Conservation (phyloP, 2,888 invertebrate species). For the Amblyjoppa fuscipennis region DNA sequence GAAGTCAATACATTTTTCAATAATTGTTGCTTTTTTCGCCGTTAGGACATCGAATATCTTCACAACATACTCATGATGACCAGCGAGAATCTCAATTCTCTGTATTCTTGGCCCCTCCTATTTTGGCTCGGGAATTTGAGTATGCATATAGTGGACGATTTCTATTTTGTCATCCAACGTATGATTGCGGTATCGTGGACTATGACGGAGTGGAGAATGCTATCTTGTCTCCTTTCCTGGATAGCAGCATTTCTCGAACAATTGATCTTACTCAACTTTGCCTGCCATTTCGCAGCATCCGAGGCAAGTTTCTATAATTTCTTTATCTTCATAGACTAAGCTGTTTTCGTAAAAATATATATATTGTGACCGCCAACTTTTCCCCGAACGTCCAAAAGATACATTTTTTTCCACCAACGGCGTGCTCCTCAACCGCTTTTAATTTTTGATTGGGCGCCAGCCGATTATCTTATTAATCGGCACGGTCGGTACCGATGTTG, state of each 20-base stretch:
- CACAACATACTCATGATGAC: constrained; percentile 77
- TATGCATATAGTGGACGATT: constrained; percentile 76
- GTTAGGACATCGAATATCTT: constrained; percentile 74
- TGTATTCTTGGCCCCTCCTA: constrained; percentile 77
- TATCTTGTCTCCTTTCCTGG: constrained; percentile 76
- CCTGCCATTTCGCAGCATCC: constrained; percentile 76
- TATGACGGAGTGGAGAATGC: constrained; percentile 9
- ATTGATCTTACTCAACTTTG: constrained; percentile 74
- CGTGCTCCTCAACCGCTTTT: too few species aligned
- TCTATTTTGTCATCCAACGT: constrained; percentile 76
- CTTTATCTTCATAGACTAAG: too few species aligned
- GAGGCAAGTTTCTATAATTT: constrained; percentile 73
- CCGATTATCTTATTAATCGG: too few species aligned
- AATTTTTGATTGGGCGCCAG: too few species aligned
- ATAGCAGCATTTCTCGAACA: constrained; percentile 73
- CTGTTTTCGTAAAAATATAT: too few species aligned
- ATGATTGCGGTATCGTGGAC: constrained; percentile 38
- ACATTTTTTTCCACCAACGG: too few species aligned
- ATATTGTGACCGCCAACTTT: too few species aligned
- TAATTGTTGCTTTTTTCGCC: neutral
- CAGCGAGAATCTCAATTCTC: constrained; percentile 74
- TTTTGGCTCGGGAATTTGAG: constrained; percentile 80
- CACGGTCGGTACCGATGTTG: too few species aligned
- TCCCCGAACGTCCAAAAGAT: too few species aligned
- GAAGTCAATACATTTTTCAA: too few species aligned